Evolutionary conservation across 2,888 invertebrate species (phyloP).

Genomic region (Drosophila putrida): DNA sequence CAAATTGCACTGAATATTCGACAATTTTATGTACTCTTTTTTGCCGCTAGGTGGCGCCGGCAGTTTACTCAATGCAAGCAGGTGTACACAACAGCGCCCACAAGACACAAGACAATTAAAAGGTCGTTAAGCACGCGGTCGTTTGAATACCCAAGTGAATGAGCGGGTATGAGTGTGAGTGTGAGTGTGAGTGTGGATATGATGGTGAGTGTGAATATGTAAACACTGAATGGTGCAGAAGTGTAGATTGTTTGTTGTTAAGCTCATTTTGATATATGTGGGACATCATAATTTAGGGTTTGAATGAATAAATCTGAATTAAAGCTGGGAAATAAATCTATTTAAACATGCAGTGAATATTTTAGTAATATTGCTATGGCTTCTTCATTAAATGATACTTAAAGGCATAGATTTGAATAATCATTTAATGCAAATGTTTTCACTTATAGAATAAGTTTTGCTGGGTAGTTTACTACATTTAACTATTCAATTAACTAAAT

Average conservation of each 20-base stretch:
- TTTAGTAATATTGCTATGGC: not conserved
- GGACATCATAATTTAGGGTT: slow-evolving; percentile 16
- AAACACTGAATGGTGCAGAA: slow-evolving; percentile 4
- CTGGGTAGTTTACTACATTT: too few relatives aligned
- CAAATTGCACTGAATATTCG: slow-evolving; percentile 52
- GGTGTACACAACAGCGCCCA: slow-evolving; percentile 23
- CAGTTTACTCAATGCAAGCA: slow-evolving; percentile 46
- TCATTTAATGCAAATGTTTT: too few relatives aligned
- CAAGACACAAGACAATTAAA: slow-evolving; percentile 70
- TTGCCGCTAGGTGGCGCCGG: slow-evolving; percentile 40
- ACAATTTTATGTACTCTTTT: slow-evolving; percentile 43
- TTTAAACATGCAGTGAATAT: not conserved
- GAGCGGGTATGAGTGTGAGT: not conserved
- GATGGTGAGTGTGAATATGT: not conserved
- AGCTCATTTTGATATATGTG: slow-evolving; percentile 14
- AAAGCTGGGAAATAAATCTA: slow-evolving; percentile 7
- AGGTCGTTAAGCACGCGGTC: slow-evolving; percentile 71
- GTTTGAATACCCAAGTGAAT: slow-evolving; percentile 50
- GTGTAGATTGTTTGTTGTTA: slow-evolving; percentile 16
- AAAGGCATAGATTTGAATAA: too few relatives aligned
- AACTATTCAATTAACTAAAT: too few relatives aligned
- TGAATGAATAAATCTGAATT: slow-evolving; percentile 21
- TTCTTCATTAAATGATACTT: not conserved
- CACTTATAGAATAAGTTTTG: too few relatives aligned
- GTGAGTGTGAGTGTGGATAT: not conserved